A percentile compares a stretch with the other conserved stretches of the same genome.
Conservation (phyloP, 2,797 vertebrate species). For the Gallinago nigripennis region DNA sequence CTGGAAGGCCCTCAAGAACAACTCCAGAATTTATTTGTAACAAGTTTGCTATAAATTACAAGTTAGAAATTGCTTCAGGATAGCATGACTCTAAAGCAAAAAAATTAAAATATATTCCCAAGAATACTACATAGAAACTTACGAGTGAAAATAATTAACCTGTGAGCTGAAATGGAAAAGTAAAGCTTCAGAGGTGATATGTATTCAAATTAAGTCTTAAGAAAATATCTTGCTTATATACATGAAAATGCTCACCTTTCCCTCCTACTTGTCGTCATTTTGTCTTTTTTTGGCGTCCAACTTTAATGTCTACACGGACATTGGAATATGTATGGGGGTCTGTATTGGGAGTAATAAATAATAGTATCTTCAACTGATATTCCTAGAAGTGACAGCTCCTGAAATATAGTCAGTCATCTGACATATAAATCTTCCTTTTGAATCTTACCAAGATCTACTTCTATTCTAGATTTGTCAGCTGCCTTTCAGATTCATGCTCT, state of each 20-base stretch:
- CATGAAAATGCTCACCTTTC: neutral
- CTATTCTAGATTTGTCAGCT: constrained; percentile 28
- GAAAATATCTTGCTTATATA: neutral
- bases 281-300: neutral
- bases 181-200: neutral
- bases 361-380: neutral
- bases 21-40: neutral
- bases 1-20: neutral
- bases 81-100: neutral
- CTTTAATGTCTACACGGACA: neutral
- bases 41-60: neutral
- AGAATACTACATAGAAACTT: neutral
- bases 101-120: neutral
- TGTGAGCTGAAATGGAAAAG: neutral
- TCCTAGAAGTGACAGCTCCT: constrained; percentile 26
- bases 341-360: constrained; percentile 10
- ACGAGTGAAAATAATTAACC: neutral
- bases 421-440: constrained; percentile 13
- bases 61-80: neutral
- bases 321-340: neutral
- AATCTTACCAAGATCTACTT: neutral
- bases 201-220: neutral
- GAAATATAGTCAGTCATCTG: constrained; percentile 23
- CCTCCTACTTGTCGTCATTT: neutral
- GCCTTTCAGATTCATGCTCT: constrained; percentile 9